Base-by-base conservation (phyloP, 2,888 invertebrate species). In the Anorthoa munda region DNA sequence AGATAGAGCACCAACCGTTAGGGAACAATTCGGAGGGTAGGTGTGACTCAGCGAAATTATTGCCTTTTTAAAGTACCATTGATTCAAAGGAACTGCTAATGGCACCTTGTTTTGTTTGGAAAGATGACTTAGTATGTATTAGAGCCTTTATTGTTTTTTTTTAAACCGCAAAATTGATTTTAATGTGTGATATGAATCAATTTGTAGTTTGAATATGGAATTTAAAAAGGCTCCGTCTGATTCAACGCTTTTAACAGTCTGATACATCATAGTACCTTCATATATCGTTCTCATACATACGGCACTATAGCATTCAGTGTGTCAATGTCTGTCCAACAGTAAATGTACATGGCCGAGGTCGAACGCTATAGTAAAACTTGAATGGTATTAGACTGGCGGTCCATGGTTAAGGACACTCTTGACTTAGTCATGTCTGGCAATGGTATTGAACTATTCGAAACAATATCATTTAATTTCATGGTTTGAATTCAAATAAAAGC, bases 21-120 rank as follows among this genome's bases (percentile, higher is more conserved):
- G 86, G 86, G 90, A 92, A 92, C 91, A 93, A 94, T 91, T 89
- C 90, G 86, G 81, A 93, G 93, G 93, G 93, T 91, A 90, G 89
- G 86, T 89, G 90, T 95, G 95, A 95, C 88, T 95, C 95, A 94
- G 94, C 95, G 75, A 91, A 93, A 93, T 93, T 89, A 91, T 92
- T 92, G 92, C 91, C 90, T 93, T 93, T 80, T 94, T 90, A 90
- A 91, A 93, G 91, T 92, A 91, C 92, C 93, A 93, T 94, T 93
- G 93, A 94, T 93, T 94, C 93, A 90, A 92, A 92, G 89, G 89
- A 92, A 91, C 90, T 91, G 92, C 93, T 95, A 94, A 95, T 95
- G 93, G 94, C 91, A 90, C 91, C 90, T 92, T 91, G 91, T 93
- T 93, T 94, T 94, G 92, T 93, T 92, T 90, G 90, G 90, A 91